Conservation (phyloP, 2,113 vertebrate genomes). For the Cyphomyrus discorhynchus region DNA sequence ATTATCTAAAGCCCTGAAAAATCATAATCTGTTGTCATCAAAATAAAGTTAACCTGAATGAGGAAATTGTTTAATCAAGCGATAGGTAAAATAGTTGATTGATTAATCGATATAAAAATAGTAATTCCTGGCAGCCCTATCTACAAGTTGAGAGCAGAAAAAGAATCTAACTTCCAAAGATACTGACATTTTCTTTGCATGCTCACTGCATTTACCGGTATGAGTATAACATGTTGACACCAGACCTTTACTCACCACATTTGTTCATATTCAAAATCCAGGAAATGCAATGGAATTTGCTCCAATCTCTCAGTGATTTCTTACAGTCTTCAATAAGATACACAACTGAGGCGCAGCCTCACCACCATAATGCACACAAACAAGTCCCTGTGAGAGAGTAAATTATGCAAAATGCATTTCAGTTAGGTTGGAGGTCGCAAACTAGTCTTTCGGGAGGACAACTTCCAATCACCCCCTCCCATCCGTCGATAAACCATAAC, state of each 20-base stretch:
- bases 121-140: too few relatives aligned
- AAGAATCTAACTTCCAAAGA: not conserved
- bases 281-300: not conserved
- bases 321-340: not conserved
- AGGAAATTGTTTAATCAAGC: too few relatives aligned
- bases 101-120: too few relatives aligned
- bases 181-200: not conserved
- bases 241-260: not conserved
- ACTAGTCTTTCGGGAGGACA: not conserved
- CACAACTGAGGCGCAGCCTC: not conserved
- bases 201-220: not conserved
- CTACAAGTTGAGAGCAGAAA: not conserved
- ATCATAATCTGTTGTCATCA: too few relatives aligned
- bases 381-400: not conserved
- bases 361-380: not conserved
- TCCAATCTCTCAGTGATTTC: not conserved
- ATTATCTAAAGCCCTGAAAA: too few relatives aligned
- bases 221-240: not conserved
- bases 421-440: not conserved
- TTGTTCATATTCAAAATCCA: not conserved
- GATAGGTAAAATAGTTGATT: too few relatives aligned
- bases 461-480: not conserved
- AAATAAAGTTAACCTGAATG: too few relatives aligned
- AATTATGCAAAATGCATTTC: not conserved
- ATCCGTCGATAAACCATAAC: not conserved